Percentiles rank a stretch among this genome's conserved stretches.
Evolutionary conservation across 1,140 invertebrate species (phyloP).

Genomic region (Rhagoletis zephyria): DNA sequence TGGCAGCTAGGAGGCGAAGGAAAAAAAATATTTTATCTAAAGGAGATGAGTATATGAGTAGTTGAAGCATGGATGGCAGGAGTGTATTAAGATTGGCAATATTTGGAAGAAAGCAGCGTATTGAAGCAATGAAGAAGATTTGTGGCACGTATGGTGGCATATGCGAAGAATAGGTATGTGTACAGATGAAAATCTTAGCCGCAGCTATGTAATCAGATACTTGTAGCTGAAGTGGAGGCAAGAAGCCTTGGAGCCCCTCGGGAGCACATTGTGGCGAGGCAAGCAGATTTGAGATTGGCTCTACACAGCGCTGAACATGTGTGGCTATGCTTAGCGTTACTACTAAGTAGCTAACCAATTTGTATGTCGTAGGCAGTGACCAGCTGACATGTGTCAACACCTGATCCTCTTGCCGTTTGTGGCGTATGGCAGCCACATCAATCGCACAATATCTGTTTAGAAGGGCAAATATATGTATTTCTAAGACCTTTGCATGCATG

Average conservation of each 20-base stretch:
- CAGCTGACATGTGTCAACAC: conserved; percentile 51
- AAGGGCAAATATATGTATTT: not conserved
- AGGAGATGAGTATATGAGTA: not conserved
- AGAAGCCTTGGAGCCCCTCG: too few relatives aligned
- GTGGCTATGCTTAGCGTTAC: not conserved
- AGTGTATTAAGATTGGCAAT: too few relatives aligned
- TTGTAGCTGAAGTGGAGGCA: not conserved
- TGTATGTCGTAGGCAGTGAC: not conserved
- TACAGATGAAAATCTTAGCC: not conserved
- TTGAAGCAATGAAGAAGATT: not conserved
- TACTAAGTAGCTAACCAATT: not conserved
- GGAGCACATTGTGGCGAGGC: not conserved
- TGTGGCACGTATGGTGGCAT: conserved; percentile 41
- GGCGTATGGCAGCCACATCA: not conserved
- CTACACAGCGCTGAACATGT: not conserved
- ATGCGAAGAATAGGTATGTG: not conserved
- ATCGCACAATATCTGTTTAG: not conserved
- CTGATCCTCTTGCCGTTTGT: conserved; percentile 27
- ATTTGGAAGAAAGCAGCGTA: not conserved
- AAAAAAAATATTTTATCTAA: too few relatives aligned
- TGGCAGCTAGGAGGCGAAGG: not conserved
- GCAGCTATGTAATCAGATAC: conserved; percentile 24
- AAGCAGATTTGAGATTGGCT: too few relatives aligned
- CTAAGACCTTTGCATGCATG: not conserved
- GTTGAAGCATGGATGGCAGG: too few relatives aligned